Conservation (phyloP, 1,140 invertebrate genomes). For the Antheraea mylitta region DNA sequence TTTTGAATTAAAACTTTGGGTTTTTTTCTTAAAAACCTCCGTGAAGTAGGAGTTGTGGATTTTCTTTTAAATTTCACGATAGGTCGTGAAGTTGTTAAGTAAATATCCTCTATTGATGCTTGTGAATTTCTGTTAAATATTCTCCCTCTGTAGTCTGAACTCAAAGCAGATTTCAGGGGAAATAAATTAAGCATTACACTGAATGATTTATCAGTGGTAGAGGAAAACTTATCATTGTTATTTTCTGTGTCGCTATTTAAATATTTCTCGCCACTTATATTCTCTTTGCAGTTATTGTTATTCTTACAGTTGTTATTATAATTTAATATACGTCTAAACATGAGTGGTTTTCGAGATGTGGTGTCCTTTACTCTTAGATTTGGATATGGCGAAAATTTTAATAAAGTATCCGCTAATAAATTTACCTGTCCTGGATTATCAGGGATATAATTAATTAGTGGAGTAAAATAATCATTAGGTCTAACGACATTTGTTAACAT, state of each 20-base stretch:
- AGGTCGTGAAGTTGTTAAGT: slow-evolving; percentile 54
- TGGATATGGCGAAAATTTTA: slow-evolving; percentile 53
- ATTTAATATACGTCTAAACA: slow-evolving; percentile 41
- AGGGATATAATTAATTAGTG: slow-evolving; percentile 67
- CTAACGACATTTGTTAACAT: slow-evolving; percentile 31
- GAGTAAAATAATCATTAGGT: slow-evolving; percentile 54
- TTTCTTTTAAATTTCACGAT: slow-evolving; percentile 56
- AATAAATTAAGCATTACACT: slow-evolving; percentile 52
- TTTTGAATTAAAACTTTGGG: background rate
- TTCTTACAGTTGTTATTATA: slow-evolving; percentile 22
- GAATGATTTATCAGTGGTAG: slow-evolving; percentile 37
- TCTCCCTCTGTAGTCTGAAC: slow-evolving; percentile 16
- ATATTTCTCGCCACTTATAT: slow-evolving; percentile 7
- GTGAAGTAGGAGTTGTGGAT: slow-evolving; percentile 35
- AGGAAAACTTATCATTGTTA: background rate
- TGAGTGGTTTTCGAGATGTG: slow-evolving; percentile 25
- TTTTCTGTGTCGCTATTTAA: background rate
- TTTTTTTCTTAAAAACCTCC: slow-evolving; percentile 16
- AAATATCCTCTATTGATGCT: slow-evolving; percentile 41
- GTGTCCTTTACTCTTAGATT: slow-evolving; percentile 23
- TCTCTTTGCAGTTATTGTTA: slow-evolving; percentile 11
- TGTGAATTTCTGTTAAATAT: slow-evolving; percentile 12
- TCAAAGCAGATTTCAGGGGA: slow-evolving; percentile 29
- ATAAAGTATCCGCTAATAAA: slow-evolving; percentile 65
- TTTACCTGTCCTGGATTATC: slow-evolving; percentile 70